Base-by-base conservation (phyloP, 2,888 invertebrate genomes). In the Drosophila borealis region DNA sequence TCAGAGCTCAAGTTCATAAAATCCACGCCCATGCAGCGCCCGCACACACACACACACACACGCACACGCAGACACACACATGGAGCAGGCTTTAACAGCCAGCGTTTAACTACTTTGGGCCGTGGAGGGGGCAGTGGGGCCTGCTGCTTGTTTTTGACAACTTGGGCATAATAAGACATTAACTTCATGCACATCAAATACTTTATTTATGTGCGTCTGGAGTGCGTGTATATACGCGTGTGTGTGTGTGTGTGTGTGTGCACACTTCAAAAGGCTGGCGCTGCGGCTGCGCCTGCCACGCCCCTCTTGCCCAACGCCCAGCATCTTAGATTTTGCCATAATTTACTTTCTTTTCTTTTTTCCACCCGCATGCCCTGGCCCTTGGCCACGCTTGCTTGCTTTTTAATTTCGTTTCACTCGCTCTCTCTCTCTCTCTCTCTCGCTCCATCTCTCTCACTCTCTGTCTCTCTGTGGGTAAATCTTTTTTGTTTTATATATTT, bases 111-210 rank as follows among this genome's bases (percentile, higher is more conserved):
- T 76, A 80, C 80, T 80, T 34, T 49, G 34, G 6, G 45, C 13
- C 33, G 19, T 4, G 39, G 50, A 17, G 41, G 6, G 33, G 49
- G 67, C 25, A 41, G 64, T 53, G n/a, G 8, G 6, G 8, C 8
- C 10, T 70, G 67, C 67, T 79, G 88, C 79, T 87, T 87, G 87
- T 88, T 86, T 89, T 87, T 89, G 86, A 87, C 86, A 87, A 87
- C 86, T 88, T 88, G 88, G 87, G 86, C 81, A 89, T 87, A 89
- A 87, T 88, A 87, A 89, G 86, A 87, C 89, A 87, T 87, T 87
- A 88, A 87, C 89, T 89, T 88, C 89, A 87, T 86, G 80, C 89
- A 89, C 86, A 87, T 89, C 86, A 87, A 87, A 89, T 86, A 84
- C 83, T 87, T 84, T 84, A 84, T 89, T 84, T 89, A 89, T 81